Base-by-base conservation (phyloP, 2,888 invertebrate genomes). In the Furcula furcula region DNA sequence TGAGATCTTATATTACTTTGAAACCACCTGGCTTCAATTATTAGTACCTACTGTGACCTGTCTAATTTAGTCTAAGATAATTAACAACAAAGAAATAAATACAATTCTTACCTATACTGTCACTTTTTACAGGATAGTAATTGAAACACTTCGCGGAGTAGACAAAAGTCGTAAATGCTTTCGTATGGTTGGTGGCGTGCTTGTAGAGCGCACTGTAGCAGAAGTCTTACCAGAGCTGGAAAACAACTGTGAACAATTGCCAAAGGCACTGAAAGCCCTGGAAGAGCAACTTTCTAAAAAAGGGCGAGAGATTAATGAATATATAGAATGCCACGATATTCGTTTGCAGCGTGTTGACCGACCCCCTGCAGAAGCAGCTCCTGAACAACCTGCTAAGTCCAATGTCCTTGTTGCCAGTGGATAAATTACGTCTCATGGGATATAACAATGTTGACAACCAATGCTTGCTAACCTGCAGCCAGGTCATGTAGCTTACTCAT, bases 181-280 rank as follows among this genome's bases (percentile, higher is more conserved):
- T 79, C 92, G 98, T 65, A 92, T 98, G 90, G 93, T 98, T 47
- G 98, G 98, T 33, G 98, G 98, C 14, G 95, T 98, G 36, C 89
- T 98, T 34, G 96, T 97, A 47, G 98, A 98, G 84, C 91, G 96
- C 56, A 97, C 95, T 7, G 98, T 98, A 0, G 94, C 93, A 68
- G 97, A 97, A 57, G 95, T 98, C 30, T 83, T 98, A 57, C 98
- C 98, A 7, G 94, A 94, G 52, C 89, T 98, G 42, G 83, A 92
- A 46, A 91, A 91, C 49, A 98, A 97, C 78, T 92, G 92, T 71
- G 94, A 95, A 61, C 91, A 95, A 90, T 89, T 98, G 51, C 91
- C 92, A 13, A 93, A 94, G 73, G 91, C 96, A n/a, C 92, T 97
- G 36, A 92, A 93, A 60, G 91, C 92, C 33, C 90, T 97, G 22